Base-by-base conservation (phyloP, 1,140 invertebrate genomes). In the Zaprionus vittiger region DNA sequence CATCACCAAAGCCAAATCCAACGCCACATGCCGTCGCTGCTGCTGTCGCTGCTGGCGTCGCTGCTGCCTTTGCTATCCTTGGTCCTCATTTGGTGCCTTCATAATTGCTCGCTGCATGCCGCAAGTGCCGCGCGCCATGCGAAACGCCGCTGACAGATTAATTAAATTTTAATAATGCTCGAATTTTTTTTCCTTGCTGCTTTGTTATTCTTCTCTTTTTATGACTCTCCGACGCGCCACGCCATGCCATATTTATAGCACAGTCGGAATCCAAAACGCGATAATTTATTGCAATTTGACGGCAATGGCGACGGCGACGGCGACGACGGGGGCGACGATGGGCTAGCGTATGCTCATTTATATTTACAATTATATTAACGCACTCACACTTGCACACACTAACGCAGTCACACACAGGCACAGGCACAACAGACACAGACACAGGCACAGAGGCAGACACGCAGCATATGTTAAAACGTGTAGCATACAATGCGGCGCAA, bases 151-250 rank as follows among this genome's bases (percentile, higher is more conserved):
- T 87, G 84, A 76, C 79, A 84, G 71, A 79, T 81, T 89, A 89
- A 89, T 89, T 81, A 84, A 85, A 81, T 84, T 89, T 89, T 89
- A 84, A 89, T 90, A 90, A 84, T 83, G 68, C 70, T 81, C 49
- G 54, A 78, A 57, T 38, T 54, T 34, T 67, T 47, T 31, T 65
- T 47, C n/a, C 17, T 17, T 17, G 7, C 6, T 47, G 5, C 17
- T 47, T 47, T 38, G 37, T 38, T 38, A 38, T 38, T 38, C 37
- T 38, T 38, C 37, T 38, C 37, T 78, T 68, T 79, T 63, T 79
- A 81, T 63, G 68, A 73, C 52, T 17, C 37, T 67, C 15, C 61
- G 31, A 47, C 47, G 24, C 41, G 6, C 17, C 57, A 60, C 41
- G 14, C 66, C 11, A 55, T 28, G 41, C 17, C 38, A 64, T 37